Evolutionary conservation across 2,113 vertebrate genomes (phyloP), one percentile per base, ranked within the genome.

Genomic region (Microcebus ravelobensis): DNA sequence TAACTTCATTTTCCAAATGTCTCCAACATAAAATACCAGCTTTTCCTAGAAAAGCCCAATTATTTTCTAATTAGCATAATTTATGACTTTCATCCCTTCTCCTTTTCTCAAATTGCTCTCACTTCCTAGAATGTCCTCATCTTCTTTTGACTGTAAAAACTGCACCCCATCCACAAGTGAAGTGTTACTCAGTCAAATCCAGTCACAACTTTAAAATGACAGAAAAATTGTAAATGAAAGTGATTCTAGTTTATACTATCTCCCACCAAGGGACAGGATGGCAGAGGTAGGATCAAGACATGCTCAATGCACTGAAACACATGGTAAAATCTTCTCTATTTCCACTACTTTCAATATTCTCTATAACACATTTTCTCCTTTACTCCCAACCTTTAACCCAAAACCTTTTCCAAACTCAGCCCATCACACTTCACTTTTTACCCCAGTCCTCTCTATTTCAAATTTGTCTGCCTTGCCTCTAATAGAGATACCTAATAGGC

Each of bases 31-130:
- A 95, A 94, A 76, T 50, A 57, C 3, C 70, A 95, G 52, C 42
- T 82, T 52, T 70, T 36, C 4, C 61, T 67, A 74, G n/a, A n/a
- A 79, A 39, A 93, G 20, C 76, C 86, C 77, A 85, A 96, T 65
- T 55, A 39, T 27, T 45, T 84, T 68, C 57, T 89, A 68, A 91
- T 89, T 91, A 81, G 71, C 65, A 65, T 91, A 85, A 95, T 65
- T 74, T 94, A 59, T 73, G 25, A 87, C n/a, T 89, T 36, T 13
- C 45, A 91, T 68, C 61, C 90, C 23, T 52, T 77, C 52, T 45
- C 79, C 88, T 65, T 93, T 93, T 86, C 67, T 91, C 77, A 95
- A 97, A 67, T 91, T 77, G 25, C 10, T 93, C 42, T 81, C 50
- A 73, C 48, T 76, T 96, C 59, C 70, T 84, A 85, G 57, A 95